Base-by-base conservation (phyloP, 2,113 vertebrate species). In the Mohoua ochrocephala region DNA sequence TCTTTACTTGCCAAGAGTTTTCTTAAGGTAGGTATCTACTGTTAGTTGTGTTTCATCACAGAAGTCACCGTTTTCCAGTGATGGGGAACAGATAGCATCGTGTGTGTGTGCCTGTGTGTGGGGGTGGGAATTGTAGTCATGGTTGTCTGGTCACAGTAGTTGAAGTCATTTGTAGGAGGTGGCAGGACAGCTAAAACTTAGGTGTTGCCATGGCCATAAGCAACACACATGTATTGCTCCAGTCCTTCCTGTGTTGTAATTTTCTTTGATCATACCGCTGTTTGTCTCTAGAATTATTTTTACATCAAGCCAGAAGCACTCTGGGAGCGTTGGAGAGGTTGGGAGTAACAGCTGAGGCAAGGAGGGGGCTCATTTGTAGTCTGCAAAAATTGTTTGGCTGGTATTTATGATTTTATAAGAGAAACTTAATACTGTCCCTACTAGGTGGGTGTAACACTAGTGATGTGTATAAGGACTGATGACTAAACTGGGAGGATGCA, bases 331-430 rank as follows among this genome's bases (percentile, higher is more conserved):
- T 67, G 54, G 54, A 54, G 86, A 86, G 59, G 27, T 45, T 85
- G 59, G 13, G 41, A 90, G 39, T 52, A 75, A 79, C 37, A 75
- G 47, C 47, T 84, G 74, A 81, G 56, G 27, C 11, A 2, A 41
- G 42, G 68, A 67, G 12, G n/a, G 50, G 35, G 17, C 15, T 89
- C 16, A 15, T 77, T 90, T 79, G 10, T 87, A 80, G 33, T 67
- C 91, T 96, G 68, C 56, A 84, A 63, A 96, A 96, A 71, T 67
- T 63, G 27, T 78, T 93, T 90, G 79, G 88, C 92, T 97, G 88
- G 37, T 94, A 90, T 77, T 93, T 91, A n/a, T 10, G 7, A 35
- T 84, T 94, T 91, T 74, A 23, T 91, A 35, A 79, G 71, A 81
- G 60, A 89, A 47, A 73, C 57, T 86, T 87, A 63, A 94, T 91